These are phyloP conservation scores for Temnothorax nylanderi DNA, from an alignment of 1,140 invertebrate genomes.

Conservation along the genomic window DNA sequence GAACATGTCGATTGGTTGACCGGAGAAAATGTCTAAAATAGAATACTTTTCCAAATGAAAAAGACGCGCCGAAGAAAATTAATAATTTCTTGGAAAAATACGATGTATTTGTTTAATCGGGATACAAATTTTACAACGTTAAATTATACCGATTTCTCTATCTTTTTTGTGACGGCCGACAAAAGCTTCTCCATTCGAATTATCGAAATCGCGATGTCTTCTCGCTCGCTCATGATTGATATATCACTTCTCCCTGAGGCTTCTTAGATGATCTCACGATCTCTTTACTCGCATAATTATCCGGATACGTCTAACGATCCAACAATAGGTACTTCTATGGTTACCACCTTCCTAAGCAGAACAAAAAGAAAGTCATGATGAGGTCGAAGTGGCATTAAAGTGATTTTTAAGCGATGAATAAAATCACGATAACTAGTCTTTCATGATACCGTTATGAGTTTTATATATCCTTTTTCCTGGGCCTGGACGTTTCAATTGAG, in stretches of 20 bases:
- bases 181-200: conserved; percentile 46
- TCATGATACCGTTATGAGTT: too few species aligned
- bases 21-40: not conserved
- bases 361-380: too few species aligned
- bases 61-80: not conserved
- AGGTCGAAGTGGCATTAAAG: too few species aligned
- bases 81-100: not conserved
- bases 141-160: conserved; percentile 18
- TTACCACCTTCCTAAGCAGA: not conserved
- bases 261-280: not conserved
- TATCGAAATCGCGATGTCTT: conserved; percentile 25
- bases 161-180: not conserved
- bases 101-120: not conserved
- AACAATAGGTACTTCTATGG: conserved; percentile 46
- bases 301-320: conserved; percentile 29
- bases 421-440: too few species aligned
- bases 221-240: conserved; percentile 22
- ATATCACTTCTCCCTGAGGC: too few species aligned
- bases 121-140: not conserved
- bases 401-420: too few species aligned
- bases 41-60: not conserved
- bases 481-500: not conserved
- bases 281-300: not conserved
- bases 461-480: too few species aligned
- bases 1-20: not conserved